These are phyloP conservation scores for Hydroisotoma schaefferi DNA, from an alignment of 2,888 invertebrate species.

Conservation along the genomic window DNA sequence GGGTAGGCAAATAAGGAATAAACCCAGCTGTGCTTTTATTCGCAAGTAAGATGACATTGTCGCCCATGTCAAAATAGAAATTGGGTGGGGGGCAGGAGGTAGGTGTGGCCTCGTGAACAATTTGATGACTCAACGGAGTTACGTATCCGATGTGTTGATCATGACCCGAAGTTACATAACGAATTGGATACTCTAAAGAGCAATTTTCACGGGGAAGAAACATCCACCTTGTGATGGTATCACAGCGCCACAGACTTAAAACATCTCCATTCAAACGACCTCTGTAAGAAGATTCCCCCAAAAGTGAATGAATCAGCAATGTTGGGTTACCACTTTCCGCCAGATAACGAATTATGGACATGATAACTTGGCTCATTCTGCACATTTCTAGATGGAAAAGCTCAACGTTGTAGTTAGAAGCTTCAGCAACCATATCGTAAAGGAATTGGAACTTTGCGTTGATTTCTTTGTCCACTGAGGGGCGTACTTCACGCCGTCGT, in stretches of 20 bases:
- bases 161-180: background rate
- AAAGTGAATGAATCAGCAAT: too few relatives aligned
- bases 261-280: background rate
- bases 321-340: conserved; percentile 10
- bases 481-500: background rate
- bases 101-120: background rate
- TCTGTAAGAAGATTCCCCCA: background rate
- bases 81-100: background rate
- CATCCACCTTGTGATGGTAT: background rate
- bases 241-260: background rate
- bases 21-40: background rate
- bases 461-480: conserved; percentile 1
- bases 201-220: conserved; percentile 7
- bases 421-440: background rate
- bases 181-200: conserved; percentile 3
- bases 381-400: conserved; percentile 9
- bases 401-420: background rate
- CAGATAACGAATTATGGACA: conserved; percentile 3
- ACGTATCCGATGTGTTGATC: too few relatives aligned
- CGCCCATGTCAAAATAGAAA: background rate
- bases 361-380: background rate
- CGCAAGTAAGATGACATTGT: background rate
- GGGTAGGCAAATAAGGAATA: background rate
- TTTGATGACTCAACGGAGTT: too few relatives aligned
- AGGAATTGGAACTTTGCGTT: conserved; percentile 1